Evolutionary conservation across 2,113 vertebrate genomes (phyloP).

Genomic region (Ancistrus triradiatus): DNA sequence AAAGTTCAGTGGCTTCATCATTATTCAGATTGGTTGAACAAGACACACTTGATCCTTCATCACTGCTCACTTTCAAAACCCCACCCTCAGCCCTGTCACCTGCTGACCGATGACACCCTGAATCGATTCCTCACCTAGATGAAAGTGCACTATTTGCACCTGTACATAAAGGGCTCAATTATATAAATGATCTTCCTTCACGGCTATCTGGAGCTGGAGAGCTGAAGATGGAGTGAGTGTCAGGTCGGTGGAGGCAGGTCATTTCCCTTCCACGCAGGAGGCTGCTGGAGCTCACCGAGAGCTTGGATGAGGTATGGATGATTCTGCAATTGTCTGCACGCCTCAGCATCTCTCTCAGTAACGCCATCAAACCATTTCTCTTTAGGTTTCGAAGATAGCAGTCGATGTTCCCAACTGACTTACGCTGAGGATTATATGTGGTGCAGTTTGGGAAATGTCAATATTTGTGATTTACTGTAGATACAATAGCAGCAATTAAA

Average conservation of each 20-base stretch:
- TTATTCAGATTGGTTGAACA: not conserved
- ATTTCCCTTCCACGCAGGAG: conserved; percentile 38
- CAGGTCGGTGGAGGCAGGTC: conserved; percentile 41
- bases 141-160: conserved; percentile 16
- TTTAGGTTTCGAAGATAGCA: no score
- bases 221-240: conserved; percentile 46
- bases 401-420: no score
- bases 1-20: not conserved
- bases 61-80: not conserved
- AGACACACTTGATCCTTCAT: not conserved
- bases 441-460: no score
- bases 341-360: conserved; percentile 46
- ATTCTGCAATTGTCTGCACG: conserved; percentile 37
- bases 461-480: no score
- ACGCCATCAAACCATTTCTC: no score
- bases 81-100: not conserved
- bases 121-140: not conserved
- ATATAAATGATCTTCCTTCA: conserved; percentile 3
- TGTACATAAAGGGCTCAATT: conserved; percentile 16
- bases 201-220: conserved; percentile 2
- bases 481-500: no score
- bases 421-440: no score
- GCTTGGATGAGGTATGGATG: conserved; percentile 49
- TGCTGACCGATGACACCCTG: not conserved
- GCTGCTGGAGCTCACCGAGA: conserved; percentile 46